These are phyloP conservation scores for Hypsibius dujardini DNA, from an alignment of 1,140 invertebrate species.

Conservation along the genomic window DNA sequence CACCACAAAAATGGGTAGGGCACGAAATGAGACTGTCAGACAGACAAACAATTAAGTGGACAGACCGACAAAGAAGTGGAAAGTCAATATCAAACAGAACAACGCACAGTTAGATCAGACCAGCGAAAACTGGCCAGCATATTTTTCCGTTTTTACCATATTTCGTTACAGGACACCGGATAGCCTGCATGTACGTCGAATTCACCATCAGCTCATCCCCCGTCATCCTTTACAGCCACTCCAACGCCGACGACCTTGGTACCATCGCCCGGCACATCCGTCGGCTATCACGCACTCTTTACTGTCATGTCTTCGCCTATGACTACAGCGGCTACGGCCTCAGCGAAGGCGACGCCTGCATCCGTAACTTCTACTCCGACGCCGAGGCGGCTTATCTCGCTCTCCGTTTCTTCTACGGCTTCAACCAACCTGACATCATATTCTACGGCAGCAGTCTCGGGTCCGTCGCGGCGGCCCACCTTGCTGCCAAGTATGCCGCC, in stretches of 20 bases:
- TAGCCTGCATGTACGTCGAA: constrained; percentile 33
- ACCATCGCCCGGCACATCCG: constrained; percentile 21
- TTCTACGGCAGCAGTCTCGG: not conserved
- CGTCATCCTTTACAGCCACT: constrained; percentile 35
- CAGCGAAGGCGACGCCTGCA: constrained; percentile 32
- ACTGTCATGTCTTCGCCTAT: constrained; percentile 36
- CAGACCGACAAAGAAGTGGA: no score
- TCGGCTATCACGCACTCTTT: constrained; percentile 19
- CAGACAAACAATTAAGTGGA: no score
- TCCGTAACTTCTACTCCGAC: constrained; percentile 36
- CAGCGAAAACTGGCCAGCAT: no score
- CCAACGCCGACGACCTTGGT: constrained; percentile 37
- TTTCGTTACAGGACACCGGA: constrained; percentile 26
- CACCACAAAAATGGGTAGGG: not conserved
- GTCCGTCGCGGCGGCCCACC: not conserved
- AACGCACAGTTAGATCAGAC: no score
- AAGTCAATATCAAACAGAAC: no score
- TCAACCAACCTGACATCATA: not conserved
- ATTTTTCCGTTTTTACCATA: no score
- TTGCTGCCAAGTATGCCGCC: constrained; percentile 1
- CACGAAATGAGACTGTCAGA: no score
- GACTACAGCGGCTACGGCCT: constrained; percentile 37
- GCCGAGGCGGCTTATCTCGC: constrained; percentile 32
- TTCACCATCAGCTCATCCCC: constrained; percentile 33
- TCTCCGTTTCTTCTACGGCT: constrained; percentile 1